Evolutionary conservation across 2,888 invertebrate species (phyloP).

Genomic region (Neuroscelio doddi): DNA sequence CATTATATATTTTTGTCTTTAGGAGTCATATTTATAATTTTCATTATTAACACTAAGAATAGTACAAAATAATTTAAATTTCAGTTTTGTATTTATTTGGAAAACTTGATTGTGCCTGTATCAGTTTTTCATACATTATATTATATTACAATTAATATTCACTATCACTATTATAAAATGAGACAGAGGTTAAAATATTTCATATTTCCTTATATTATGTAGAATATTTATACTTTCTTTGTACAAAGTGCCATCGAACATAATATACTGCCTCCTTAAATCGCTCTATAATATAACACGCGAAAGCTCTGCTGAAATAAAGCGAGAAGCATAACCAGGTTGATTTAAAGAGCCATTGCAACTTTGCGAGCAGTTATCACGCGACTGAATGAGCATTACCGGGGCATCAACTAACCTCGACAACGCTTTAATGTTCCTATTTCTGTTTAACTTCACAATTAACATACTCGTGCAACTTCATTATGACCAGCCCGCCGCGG

Average conservation of each 20-base stretch:
- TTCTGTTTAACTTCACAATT: slow-evolving; percentile 67
- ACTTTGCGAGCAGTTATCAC: slow-evolving; percentile 59
- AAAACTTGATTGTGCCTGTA: too few species aligned
- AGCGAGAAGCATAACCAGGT: slow-evolving; percentile 47
- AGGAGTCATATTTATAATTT: too few species aligned
- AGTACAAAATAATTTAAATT: too few species aligned
- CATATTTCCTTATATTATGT: too few species aligned
- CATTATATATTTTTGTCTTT: too few species aligned
- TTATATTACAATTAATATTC: too few species aligned
- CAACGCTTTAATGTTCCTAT: slow-evolving; percentile 59
- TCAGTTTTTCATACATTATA: too few species aligned
- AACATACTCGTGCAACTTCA: slow-evolving; percentile 63
- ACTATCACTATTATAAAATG: too few species aligned
- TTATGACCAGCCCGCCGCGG: slow-evolving; percentile 53
- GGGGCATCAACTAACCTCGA: slow-evolving; percentile 55
- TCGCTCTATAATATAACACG: slow-evolving; percentile 34
- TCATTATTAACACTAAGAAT: too few species aligned
- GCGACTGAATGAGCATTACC: slow-evolving; percentile 57
- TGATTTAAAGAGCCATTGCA: slow-evolving; percentile 58
- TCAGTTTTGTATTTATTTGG: too few species aligned
- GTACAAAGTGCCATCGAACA: slow-evolving; percentile 13
- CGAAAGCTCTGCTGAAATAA: slow-evolving; percentile 37
- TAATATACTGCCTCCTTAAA: slow-evolving; percentile 30
- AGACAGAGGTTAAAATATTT: too few species aligned
- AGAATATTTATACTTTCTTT: not conserved